These are phyloP conservation scores for Epirrhoe tristata DNA, from an alignment of 2,888 invertebrate species.

Conservation along the genomic window DNA sequence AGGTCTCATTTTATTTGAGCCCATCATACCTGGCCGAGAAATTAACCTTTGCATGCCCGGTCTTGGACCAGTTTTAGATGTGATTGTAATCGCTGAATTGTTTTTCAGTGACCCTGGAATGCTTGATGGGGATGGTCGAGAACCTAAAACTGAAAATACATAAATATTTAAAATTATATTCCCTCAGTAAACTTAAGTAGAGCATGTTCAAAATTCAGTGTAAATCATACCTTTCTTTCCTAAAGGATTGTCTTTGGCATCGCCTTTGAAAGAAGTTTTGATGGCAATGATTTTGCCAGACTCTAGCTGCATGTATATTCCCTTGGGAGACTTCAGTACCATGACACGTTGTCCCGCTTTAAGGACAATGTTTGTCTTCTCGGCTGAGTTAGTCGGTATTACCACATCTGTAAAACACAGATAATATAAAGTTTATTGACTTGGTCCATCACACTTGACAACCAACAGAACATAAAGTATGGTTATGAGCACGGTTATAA, in stretches of 20 bases:
- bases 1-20: constrained; percentile 70
- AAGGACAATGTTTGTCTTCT: constrained; percentile 94
- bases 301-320: constrained; percentile 97
- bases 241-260: constrained; percentile 70
- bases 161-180: neutral
- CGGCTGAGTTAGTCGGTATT: constrained; percentile 95
- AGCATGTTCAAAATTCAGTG: neutral
- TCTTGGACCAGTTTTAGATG: constrained; percentile 77
- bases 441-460: too few relatives aligned
- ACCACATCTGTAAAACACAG: constrained; percentile 89
- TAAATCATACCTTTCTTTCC: constrained; percentile 74
- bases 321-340: constrained; percentile 97
- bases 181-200: neutral
- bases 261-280: constrained; percentile 89
- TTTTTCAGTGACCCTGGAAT: constrained; percentile 85
- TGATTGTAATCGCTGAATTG: constrained; percentile 86
- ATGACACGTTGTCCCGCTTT: constrained; percentile 98
- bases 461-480: too few relatives aligned
- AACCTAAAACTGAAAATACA: constrained; percentile 67
- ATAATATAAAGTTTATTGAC: neutral
- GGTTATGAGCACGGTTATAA: too few relatives aligned
- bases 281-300: constrained; percentile 98
- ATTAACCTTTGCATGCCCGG: constrained; percentile 71
- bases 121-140: constrained; percentile 66
- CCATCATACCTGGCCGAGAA: constrained; percentile 66